Evolutionary conservation across 2,888 invertebrate species (phyloP), one percentile per base, ranked within the genome.

Genomic region (Oxycera nigricornis): DNA sequence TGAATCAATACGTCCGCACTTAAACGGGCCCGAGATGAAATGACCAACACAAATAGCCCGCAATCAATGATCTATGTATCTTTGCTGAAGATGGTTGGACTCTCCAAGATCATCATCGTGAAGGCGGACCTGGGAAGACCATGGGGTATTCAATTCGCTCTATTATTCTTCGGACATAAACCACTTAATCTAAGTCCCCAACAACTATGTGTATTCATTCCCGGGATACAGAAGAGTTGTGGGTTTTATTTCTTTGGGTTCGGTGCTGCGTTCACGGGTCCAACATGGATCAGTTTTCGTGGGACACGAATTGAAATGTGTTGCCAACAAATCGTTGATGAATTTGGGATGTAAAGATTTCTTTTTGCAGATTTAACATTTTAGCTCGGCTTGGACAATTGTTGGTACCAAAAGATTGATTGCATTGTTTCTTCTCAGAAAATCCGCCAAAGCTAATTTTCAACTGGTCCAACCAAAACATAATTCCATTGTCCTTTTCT

Each of bases 101-200:
- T 46, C 11, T 46, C 17, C n/a, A 46, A n/a, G n/a, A 11, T 46
- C 2, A 17, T 11, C 6, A 46, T 3, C 46, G 14, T n/a, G 46
- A 14, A 14, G 46, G 46, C 4, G n/a, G n/a, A n/a, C n/a, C n/a
- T n/a, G n/a, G n/a, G n/a, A n/a, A n/a, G n/a, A n/a, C n/a, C n/a
- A n/a, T n/a, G 14, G 17, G 46, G n/a, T 17, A 46, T 17, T 46
- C 46, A 46, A 46, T 46, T 46, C 46, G 46, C 46, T 46, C 46
- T 46, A 46, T 46, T 46, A 46, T 46, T 46, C 46, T 46, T 46
- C 46, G 46, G 46, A 17, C 46, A 46, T 46, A 46, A 46, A 46
- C 46, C 46, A 46, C 46, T 46, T 46, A 46, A 46, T 46, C 46
- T 46, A 7, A 3, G n/a, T 46, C 14, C 46, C 17, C 46, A 46